Conservation (phyloP, 2,113 vertebrate genomes). For the Colius striatus region DNA sequence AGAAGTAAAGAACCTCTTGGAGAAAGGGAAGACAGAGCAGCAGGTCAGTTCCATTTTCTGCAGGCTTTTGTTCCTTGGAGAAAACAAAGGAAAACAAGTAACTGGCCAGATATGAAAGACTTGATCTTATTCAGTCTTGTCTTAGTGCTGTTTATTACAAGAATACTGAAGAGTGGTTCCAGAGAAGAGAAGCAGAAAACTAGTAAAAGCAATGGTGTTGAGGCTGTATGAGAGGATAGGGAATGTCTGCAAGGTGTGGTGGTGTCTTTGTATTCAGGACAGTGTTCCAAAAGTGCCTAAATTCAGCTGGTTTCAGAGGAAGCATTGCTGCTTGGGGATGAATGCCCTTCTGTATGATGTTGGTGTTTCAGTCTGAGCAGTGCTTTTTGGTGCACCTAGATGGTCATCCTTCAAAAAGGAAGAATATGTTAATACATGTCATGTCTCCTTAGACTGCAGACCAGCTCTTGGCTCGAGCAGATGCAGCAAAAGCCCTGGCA, state of each 20-base stretch:
- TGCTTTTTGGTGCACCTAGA: neutral
- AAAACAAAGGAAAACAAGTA: neutral
- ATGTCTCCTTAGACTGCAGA: slow-evolving; percentile 87
- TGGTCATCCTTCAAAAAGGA: neutral
- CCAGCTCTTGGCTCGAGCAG: slow-evolving; percentile 93
- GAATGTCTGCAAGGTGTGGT: neutral
- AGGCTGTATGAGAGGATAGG: neutral
- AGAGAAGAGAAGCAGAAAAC: neutral
- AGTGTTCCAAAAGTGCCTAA: neutral
- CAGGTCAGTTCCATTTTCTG: slow-evolving; percentile 82
- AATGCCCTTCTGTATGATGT: fast-evolving
- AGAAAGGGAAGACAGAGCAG: slow-evolving; percentile 94
- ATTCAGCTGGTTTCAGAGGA: neutral
- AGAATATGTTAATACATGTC: neutral
- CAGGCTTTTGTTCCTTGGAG: neutral
- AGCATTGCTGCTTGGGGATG: neutral
- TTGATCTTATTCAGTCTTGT: neutral
- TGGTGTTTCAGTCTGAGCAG: neutral
- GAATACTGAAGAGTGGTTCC: neutral
- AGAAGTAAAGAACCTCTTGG: slow-evolving; percentile 93
- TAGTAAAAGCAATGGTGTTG: neutral
- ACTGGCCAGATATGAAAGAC: neutral
- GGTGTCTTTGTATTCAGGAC: neutral
- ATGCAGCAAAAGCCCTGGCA: slow-evolving; percentile 93
- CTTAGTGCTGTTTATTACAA: neutral